Evolutionary conservation across 2,797 vertebrate species (phyloP), one percentile per base, ranked within the genome.

Genomic region (Bovichtus variegatus): DNA sequence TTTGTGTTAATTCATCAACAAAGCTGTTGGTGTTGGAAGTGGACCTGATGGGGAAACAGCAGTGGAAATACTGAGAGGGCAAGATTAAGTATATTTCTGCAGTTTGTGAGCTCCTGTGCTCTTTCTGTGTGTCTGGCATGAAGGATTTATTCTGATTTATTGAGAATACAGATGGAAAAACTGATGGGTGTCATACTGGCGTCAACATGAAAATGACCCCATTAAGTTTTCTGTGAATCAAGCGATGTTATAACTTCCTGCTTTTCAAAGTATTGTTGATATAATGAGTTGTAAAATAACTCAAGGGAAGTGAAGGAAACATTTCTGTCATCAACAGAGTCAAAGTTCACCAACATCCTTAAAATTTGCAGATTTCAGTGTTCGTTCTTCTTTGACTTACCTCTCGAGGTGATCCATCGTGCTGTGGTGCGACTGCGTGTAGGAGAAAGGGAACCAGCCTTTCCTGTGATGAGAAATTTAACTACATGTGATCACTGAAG

Each of bases 401-500:
- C 93, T 94, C 58, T 94, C 92, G 0, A 91, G 80, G 40, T 92
- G 93, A 71, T 95, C 95, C 2, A 79, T 60, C 68, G 83, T 86
- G 72, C 88, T 89, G 29, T 92, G 90, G 31, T 93, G 90, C 0
- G 94, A 91, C 60, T 96, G 95, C 49, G 96, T 97, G 92, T 96
- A 97, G 77, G 96, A 96, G 91, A 96, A 96, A 76, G 96, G 96
- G 89, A 97, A 97, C 96, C 96, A 97, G 89, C 96, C 96, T 96
- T 97, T 97, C 91, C 96, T 97, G 86, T 55, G 25, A 65, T 44
- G 67, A 34, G 64, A 66, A 51, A 74, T 27, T 9, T 78, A 27
- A 69, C 15, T 8, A 5, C 21, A 43, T 59, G 25, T 21, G 9
- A 68, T 10, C 4, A 65, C 1, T 10, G 6, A 36, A 66, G 9